Base-by-base conservation (phyloP, 2,797 vertebrate species). In the Xiphophorus birchmanni region DNA sequence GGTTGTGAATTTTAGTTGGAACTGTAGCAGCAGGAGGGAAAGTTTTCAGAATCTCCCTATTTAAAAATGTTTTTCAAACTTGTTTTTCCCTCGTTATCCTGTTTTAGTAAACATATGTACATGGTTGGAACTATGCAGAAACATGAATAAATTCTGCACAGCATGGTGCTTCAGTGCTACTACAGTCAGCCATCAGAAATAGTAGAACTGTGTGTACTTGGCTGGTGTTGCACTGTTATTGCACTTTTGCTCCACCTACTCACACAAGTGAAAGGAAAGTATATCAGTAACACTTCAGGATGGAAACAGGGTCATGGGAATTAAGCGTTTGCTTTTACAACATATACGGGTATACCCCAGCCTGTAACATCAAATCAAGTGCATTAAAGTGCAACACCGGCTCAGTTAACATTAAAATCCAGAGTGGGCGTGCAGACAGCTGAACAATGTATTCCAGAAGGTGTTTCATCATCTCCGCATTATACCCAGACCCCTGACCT, bases 381-480 rank as follows among this genome's bases (percentile, higher is more conserved):
- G 74, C 67, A 86, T 82, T 82, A 60, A 76, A 29, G 74, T 58
- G 26, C 77, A 86, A 80, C 65, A 47, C 42, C 65, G 37, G 78
- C 84, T 84, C 40, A 13, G 37, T 73, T 76, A 72, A 65, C 80
- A 77, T 81, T 74, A 76, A 76, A 87, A 73, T 79, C 42, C 72
- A 52, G 74, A 65, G 75, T 77, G 29, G 73, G 83, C 71, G 76
- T 82, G 58, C 56, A 71, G 63, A 65, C 54, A 78, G 73, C 82
- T 84, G 88, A 81, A 58, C 81, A 84, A 54, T 67, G 77, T 84
- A 87, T 89, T 91, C 87, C 86, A 83, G 83, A 80, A 89, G 80
- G 83, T 88, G 81, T 93, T 94, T 93, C 82, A 92, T 91, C 92
- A 89, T 91, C 85, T 84, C 74, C 58, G 76, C 69, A 80, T 81